Base-by-base conservation (phyloP, 1,140 invertebrate genomes). In the Zaprionus taronus region DNA sequence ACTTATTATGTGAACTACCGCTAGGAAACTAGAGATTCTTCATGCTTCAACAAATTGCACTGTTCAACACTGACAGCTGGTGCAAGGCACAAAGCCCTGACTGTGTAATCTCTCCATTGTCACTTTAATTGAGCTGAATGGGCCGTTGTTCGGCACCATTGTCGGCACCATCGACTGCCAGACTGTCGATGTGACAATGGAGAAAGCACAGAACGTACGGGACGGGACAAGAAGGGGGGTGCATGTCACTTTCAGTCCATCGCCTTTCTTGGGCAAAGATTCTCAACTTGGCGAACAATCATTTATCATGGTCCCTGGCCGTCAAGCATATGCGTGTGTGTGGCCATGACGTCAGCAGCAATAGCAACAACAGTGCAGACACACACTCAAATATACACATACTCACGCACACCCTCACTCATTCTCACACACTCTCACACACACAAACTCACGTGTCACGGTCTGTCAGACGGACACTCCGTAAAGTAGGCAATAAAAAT, bases 211-310 rank as follows among this genome's bases (percentile, higher is more conserved):
- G 28, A 26, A n/a, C n/a, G 34, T 14, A 62, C 7, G 5, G 17
- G 26, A n/a, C 11, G 24, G 20, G 34, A 14, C 38, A n/a, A 49
- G 1, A 4, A 34, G 17, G 38, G 17, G 38, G 36, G 44, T 20
- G 20, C 47, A 51, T 58, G 61, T 55, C 80, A 63, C 57, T 65
- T 66, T 61, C 63, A 65, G 51, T 58, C 22, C 28, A 26, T 38
- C 17, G 56, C 41, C 49, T 49, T 60, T 67, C 73, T 56, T 60
- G 71, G 70, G 53, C 68, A 74, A 82, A 80, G 78, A 83, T 73
- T 83, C 78, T 75, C 77, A 89, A 78, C 80, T 83, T 89, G 73
- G 70, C 66, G 75, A 83, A 81, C 77, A 81, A 84, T 84, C 78
- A 84, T 89, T 89, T 87, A 84, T 89, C 78, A 87, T 77, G 68